Percentiles rank a stretch among this genome's conserved stretches.
Evolutionary conservation across 1,140 invertebrate genomes (phyloP).

Genomic region (Tyrophagus putrescentiae): DNA sequence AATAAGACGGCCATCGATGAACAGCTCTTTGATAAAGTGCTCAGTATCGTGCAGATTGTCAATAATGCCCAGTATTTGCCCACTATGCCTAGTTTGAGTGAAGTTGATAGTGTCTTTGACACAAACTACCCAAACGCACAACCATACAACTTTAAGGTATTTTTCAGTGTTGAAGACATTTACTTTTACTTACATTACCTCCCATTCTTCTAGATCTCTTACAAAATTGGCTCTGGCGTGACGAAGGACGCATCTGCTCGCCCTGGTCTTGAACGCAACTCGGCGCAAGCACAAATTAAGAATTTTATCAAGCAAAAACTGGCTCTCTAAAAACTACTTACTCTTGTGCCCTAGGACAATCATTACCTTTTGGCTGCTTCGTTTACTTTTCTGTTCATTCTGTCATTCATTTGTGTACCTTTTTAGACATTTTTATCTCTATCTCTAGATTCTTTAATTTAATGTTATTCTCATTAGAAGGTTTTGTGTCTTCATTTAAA

Average conservation of each 20-base stretch:
- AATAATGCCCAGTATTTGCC: conserved; percentile 87
- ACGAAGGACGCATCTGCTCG: not conserved
- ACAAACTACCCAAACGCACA: conserved; percentile 79
- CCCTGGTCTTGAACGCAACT: not conserved
- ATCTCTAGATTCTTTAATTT: too few relatives aligned
- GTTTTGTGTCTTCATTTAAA: too few relatives aligned
- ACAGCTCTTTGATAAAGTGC: conserved; percentile 73
- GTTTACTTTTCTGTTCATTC: too few relatives aligned
- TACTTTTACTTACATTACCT: not conserved
- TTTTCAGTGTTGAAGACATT: not conserved
- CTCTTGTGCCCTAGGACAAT: not conserved
- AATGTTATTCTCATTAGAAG: too few relatives aligned
- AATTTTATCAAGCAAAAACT: conserved; percentile 19
- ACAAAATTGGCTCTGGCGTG: conserved; percentile 14
- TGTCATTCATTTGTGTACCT: too few relatives aligned
- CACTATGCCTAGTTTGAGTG: conserved; percentile 78
- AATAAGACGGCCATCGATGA: conserved; percentile 49
- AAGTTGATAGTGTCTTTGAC: conserved; percentile 85
- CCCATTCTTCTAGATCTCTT: conserved; percentile 5
- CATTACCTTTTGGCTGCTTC: too few relatives aligned
- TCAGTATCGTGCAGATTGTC: conserved; percentile 85
- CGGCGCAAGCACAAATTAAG: not conserved
- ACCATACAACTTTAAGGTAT: conserved; percentile 77
- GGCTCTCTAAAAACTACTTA: not conserved
- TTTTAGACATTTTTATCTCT: too few relatives aligned